Percentiles rank a stretch among this genome's conserved stretches.
Conservation (phyloP, 2,113 vertebrate species). For the Hypocryptadius cinnamomeus region DNA sequence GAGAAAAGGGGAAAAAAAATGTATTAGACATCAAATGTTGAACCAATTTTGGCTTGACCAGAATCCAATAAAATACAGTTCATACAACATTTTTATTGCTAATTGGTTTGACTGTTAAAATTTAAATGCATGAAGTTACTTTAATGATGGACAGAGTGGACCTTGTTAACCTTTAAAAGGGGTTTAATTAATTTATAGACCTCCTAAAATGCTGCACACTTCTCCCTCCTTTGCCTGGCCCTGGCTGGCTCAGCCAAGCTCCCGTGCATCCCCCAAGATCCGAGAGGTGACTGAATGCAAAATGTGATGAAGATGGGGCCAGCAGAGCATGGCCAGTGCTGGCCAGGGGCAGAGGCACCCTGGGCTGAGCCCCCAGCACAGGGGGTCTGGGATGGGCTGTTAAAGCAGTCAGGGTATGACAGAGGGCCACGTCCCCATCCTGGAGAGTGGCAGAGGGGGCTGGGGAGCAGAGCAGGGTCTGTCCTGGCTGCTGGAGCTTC, state of each 20-base stretch:
- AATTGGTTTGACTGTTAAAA: conserved; percentile 61
- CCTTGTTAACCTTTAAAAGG: conserved; percentile 43
- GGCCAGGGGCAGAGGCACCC: background rate
- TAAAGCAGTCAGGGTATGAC: accelerated
- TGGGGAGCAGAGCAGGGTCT: background rate
- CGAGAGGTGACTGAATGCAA: background rate
- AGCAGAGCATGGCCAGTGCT: background rate
- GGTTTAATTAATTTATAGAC: conserved; percentile 18
- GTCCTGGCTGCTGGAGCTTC: background rate
- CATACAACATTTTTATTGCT: conserved; percentile 52
- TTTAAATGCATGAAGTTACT: conserved; percentile 56
- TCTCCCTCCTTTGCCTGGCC: background rate
- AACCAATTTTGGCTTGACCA: conserved; percentile 8
- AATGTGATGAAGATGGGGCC: accelerated
- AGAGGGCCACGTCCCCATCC: accelerated
- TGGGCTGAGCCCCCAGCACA: accelerated
- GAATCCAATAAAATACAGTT: conserved; percentile 52
- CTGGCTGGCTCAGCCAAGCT: background rate
- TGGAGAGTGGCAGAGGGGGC: background rate
- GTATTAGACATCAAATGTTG: background rate
- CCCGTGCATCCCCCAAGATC: accelerated
- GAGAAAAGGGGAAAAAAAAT: background rate
- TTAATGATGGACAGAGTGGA: conserved; percentile 25
- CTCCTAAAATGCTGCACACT: background rate
- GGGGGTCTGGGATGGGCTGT: background rate